phyloP scores from a whole-genome alignment of 2,797 vertebrate species.

The Chaetodon trifasciatus region DNA sequence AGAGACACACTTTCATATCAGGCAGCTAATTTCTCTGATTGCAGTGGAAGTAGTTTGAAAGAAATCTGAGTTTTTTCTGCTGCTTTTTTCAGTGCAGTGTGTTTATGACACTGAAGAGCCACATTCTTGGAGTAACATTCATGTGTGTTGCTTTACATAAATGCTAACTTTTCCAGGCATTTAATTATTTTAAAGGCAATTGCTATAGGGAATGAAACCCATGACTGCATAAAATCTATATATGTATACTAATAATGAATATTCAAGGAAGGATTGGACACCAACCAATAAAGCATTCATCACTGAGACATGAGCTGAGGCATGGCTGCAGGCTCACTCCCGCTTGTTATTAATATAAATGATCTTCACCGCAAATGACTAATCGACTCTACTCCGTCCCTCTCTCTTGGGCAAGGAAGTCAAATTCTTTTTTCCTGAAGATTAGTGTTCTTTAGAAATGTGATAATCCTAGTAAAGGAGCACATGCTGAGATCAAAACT shows the following conservation, averaged over 20 bases:
- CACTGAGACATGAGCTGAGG: constrained; percentile 66
- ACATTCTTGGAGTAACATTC: constrained; percentile 26
- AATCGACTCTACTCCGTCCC: constrained; percentile 60
- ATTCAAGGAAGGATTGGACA: constrained; percentile 71
- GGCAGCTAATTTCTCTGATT: constrained; percentile 47
- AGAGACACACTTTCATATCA: constrained; percentile 28
- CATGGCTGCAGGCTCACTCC: constrained; percentile 63
- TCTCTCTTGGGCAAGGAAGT: constrained; percentile 46
- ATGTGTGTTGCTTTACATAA: constrained; percentile 41
- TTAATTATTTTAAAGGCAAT: constrained; percentile 54
- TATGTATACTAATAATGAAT: constrained; percentile 71
- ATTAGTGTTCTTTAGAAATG: constrained; percentile 48
- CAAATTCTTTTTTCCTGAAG: constrained; percentile 47
- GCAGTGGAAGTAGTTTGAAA: constrained; percentile 36
- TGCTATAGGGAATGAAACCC: constrained; percentile 58
- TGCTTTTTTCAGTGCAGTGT: constrained; percentile 20
- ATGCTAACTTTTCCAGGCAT: constrained; percentile 48
- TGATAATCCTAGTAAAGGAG: constrained; percentile 49
- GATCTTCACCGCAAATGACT: constrained; percentile 68
- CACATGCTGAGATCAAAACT: constrained; percentile 36
- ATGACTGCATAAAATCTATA: constrained; percentile 64
- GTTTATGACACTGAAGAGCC: constrained; percentile 12
- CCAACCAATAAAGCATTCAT: constrained; percentile 76
- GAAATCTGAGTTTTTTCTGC: constrained; percentile 36
- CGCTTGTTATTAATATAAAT: constrained; percentile 78